Conservation (phyloP, 1,140 invertebrate genomes). For the Manduca sexta region DNA sequence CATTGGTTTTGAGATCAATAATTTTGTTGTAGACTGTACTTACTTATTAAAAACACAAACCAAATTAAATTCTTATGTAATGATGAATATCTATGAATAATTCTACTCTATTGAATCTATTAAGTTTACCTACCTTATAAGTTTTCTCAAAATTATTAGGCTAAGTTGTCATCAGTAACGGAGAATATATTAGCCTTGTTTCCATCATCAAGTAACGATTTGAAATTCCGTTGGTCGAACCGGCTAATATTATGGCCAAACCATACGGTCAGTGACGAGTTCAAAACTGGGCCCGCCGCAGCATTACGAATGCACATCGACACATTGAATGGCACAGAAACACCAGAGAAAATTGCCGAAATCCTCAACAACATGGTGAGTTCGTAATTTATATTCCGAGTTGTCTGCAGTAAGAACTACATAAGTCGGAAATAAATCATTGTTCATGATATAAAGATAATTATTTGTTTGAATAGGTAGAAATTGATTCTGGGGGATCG, state of each 20-base stretch:
- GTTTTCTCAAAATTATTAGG: no score
- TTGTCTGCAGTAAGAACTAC: background rate
- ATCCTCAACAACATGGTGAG: constrained; percentile 39
- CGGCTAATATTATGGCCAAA: constrained; percentile 27
- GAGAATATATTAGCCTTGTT: constrained; percentile 27
- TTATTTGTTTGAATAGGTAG: constrained; percentile 27
- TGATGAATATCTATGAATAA: no score
- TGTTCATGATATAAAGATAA: no score
- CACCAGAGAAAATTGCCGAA: constrained; percentile 19
- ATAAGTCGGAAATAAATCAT: no score
- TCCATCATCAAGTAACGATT: constrained; percentile 23
- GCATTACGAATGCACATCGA: constrained; percentile 27
- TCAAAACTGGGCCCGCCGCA: constrained; percentile 16
- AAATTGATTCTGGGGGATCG: constrained; percentile 45
- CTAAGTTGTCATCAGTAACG: constrained; percentile 7
- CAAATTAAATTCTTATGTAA: no score
- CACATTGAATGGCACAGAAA: constrained; percentile 24
- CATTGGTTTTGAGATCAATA: no score
- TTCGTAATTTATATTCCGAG: background rate
- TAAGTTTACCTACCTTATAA: no score
- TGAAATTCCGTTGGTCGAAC: constrained; percentile 39
- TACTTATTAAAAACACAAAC: no score
- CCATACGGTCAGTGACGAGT: constrained; percentile 11
- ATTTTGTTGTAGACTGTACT: no score
- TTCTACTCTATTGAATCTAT: no score